phyloP scores from a whole-genome alignment of 2,888 invertebrate genomes.

The Empis stercorea region DNA sequence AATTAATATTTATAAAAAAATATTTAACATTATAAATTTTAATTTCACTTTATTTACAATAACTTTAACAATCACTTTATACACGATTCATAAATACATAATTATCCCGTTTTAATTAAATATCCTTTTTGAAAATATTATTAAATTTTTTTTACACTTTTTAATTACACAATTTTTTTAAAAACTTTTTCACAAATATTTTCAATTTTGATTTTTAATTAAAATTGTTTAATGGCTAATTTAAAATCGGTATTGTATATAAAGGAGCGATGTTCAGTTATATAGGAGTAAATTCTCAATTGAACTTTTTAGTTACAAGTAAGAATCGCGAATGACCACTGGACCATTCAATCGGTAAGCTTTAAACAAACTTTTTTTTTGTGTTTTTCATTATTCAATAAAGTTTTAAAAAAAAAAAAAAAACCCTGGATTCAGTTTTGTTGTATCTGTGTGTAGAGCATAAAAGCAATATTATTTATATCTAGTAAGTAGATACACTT shows the following conservation, averaged over 20 bases:
- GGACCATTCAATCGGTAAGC: not conserved
- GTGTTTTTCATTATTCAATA: too few relatives aligned
- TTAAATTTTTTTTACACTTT: too few relatives aligned
- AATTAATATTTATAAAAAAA: too few relatives aligned
- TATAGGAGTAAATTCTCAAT: slow-evolving; percentile 13
- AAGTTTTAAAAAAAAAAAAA: not conserved
- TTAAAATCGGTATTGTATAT: slow-evolving; percentile 22
- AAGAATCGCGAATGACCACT: not conserved
- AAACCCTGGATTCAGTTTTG: too few relatives aligned
- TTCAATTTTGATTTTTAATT: too few relatives aligned
- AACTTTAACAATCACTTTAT: not conserved
- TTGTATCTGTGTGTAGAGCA: too few relatives aligned
- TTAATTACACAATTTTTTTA: too few relatives aligned
- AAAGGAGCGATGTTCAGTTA: slow-evolving; percentile 28
- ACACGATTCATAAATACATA: not conserved
- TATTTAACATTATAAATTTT: not conserved
- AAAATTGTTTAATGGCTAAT: too few relatives aligned
- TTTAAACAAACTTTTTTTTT: not conserved
- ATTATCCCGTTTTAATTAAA: not conserved
- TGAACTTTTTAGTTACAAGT: not conserved
- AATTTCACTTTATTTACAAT: too few relatives aligned
- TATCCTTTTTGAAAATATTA: too few relatives aligned
- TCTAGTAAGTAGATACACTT: too few relatives aligned
- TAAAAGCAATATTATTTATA: too few relatives aligned
- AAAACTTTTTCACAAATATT: not conserved